Conservation (phyloP, 2,113 vertebrate species). For the Dunckerocampus dactyliophorus region DNA sequence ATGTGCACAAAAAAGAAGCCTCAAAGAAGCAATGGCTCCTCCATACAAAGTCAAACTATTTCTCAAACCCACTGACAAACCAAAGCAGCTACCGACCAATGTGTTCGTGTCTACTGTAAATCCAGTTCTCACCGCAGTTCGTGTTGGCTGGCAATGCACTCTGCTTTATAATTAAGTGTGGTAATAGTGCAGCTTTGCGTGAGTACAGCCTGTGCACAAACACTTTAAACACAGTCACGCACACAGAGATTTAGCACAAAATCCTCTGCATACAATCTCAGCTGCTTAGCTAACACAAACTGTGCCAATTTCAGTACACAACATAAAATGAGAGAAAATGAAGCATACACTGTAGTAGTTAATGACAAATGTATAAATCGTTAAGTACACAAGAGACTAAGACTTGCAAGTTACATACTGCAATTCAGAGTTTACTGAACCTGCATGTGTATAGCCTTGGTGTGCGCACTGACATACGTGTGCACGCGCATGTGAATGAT, state of each 20-base stretch:
- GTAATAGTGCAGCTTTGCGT: conserved; percentile 17
- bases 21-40: conserved; percentile 23
- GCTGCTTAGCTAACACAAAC: conserved; percentile 24
- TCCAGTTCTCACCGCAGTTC: conserved; percentile 29
- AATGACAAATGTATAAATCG: background rate
- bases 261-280: conserved; percentile 7
- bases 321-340: background rate
- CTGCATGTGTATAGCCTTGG: conserved; percentile 18
- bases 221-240: conserved; percentile 4
- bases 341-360: too few species aligned
- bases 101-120: conserved; percentile 33
- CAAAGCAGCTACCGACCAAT: conserved; percentile 39
- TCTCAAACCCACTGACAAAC: conserved; percentile 46
- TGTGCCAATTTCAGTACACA: conserved; percentile 11
- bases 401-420: conserved; percentile 33
- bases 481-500: conserved; percentile 25
- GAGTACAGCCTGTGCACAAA: conserved; percentile 7
- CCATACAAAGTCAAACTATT: conserved; percentile 23
- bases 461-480: conserved; percentile 23
- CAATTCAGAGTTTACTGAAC: conserved; percentile 29
- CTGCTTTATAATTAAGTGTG: conserved; percentile 18
- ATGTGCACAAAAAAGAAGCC: conserved; percentile 21
- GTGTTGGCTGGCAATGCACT: conserved; percentile 23
- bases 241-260: background rate
- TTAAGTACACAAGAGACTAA: background rate